phyloP scores from a whole-genome alignment of 2,113 vertebrate species.

The Hippoglossus stenolepis region DNA sequence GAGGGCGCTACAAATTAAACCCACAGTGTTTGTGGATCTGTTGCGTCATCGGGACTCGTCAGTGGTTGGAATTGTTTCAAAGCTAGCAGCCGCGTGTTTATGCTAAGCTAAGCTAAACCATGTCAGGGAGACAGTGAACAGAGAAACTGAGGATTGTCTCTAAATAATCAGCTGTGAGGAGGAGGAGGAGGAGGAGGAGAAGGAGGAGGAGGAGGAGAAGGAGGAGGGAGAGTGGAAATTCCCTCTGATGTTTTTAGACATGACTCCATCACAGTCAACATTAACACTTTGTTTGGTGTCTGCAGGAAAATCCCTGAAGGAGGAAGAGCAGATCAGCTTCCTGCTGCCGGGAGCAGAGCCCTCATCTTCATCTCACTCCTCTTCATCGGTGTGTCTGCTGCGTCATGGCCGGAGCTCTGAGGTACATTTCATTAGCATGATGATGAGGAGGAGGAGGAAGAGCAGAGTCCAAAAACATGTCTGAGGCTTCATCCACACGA shows the following conservation, averaged over 20 bases:
- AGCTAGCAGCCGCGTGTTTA: not conserved
- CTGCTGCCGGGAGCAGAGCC: conserved; percentile 7
- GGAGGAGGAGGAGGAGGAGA: not conserved
- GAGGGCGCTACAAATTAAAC: too few species aligned
- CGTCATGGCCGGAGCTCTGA: conserved; percentile 79
- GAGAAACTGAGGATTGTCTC: not conserved
- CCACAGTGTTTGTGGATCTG: too few species aligned
- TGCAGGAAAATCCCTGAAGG: conserved; percentile 51
- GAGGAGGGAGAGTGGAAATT: conserved; percentile 22
- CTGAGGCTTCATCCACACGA: not conserved
- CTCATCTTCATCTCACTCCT: conserved; percentile 1
- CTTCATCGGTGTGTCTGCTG: conserved; percentile 22
- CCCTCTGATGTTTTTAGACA: conserved; percentile 30
- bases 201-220: conserved; percentile 6
- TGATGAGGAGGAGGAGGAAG: not conserved
- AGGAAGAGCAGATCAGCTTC: conserved; percentile 23
- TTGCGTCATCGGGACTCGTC: too few species aligned
- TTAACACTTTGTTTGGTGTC: conserved; percentile 26
- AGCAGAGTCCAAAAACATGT: not conserved
- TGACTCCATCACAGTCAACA: not conserved
- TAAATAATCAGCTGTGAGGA: not conserved
- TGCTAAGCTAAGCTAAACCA: not conserved
- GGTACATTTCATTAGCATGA: conserved; percentile 53
- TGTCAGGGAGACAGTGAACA: too few species aligned
- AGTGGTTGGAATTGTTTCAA: not conserved